A percentile compares a stretch with the other conserved stretches of the same genome.
Conservation (phyloP, 2,888 invertebrate genomes). For the Lysandra coridon region DNA sequence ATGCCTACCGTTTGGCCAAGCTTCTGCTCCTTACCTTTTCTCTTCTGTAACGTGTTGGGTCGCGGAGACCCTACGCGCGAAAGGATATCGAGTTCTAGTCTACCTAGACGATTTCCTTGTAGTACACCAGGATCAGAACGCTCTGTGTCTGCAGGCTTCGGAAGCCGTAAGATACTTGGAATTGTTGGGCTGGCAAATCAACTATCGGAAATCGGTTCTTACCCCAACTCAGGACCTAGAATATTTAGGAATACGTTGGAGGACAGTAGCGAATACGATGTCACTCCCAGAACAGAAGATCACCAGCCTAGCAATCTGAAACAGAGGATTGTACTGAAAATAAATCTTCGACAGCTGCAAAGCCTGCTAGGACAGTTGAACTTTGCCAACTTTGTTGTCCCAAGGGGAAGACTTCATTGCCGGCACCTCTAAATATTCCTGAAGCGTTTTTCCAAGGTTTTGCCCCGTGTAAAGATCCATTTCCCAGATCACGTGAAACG, state of each 20-base stretch:
- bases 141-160: slow-evolving; percentile 31
- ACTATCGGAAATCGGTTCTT: neutral
- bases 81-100: slow-evolving; percentile 37
- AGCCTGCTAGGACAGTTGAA: neutral
- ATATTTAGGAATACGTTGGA: neutral
- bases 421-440: neutral
- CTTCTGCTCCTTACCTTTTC: slow-evolving; percentile 34
- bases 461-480: no score
- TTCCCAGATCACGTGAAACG: no score
- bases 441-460: no score
- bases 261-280: no score
- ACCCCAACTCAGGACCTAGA: neutral
- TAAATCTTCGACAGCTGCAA: neutral
- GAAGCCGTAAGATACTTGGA: neutral
- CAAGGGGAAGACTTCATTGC: slow-evolving; percentile 5
- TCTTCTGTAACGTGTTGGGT: slow-evolving; percentile 34
- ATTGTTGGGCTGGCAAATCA: neutral
- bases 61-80: slow-evolving; percentile 37
- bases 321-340: no score
- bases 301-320: no score
- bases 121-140: slow-evolving; percentile 35
- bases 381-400: neutral
- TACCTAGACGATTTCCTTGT: slow-evolving; percentile 44
- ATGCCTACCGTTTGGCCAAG: slow-evolving; percentile 33
- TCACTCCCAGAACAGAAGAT: no score